phyloP scores from a whole-genome alignment of 1,140 invertebrate species.

The Drosophila novamexicana region DNA sequence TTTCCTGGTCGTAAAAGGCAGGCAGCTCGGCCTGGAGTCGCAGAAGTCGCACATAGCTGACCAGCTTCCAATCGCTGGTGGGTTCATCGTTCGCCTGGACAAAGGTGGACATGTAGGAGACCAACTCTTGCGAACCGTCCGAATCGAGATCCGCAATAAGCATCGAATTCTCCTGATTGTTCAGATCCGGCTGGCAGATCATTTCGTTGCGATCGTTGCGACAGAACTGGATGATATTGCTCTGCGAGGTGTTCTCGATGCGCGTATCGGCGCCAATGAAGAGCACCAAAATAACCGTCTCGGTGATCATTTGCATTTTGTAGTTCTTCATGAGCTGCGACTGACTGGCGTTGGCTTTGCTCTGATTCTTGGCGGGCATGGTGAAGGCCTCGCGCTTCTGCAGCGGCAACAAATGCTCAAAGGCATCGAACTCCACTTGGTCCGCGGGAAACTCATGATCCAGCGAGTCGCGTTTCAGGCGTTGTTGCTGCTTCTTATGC shows the following conservation, averaged over 20 bases:
- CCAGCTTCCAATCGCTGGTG: constrained; percentile 85
- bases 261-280: constrained; percentile 90
- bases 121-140: constrained; percentile 90
- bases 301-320: constrained; percentile 86
- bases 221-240: constrained; percentile 90
- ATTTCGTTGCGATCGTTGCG: constrained; percentile 85
- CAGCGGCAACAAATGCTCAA: constrained; percentile 49
- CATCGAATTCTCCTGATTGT: constrained; percentile 89
- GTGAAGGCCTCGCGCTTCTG: constrained; percentile 64
- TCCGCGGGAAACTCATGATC: constrained; percentile 45
- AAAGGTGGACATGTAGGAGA: constrained; percentile 90
- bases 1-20: constrained; percentile 86
- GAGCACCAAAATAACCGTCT: constrained; percentile 90
- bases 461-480: constrained; percentile 28
- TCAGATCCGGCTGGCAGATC: constrained; percentile 89
- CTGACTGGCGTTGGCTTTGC: constrained; percentile 31
- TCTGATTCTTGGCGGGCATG: constrained; percentile 59
- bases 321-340: constrained; percentile 53
- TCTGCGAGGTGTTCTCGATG: constrained; percentile 90
- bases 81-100: constrained; percentile 84
- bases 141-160: constrained; percentile 89
- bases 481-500: constrained; percentile 27
- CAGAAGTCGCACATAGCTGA: constrained; percentile 88
- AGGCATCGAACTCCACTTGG: constrained; percentile 57
- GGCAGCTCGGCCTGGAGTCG: constrained; percentile 89